Percentiles rank a stretch among this genome's conserved stretches.
Conservation (phyloP, 2,113 vertebrate species). For the Pristiophorus japonicus region DNA sequence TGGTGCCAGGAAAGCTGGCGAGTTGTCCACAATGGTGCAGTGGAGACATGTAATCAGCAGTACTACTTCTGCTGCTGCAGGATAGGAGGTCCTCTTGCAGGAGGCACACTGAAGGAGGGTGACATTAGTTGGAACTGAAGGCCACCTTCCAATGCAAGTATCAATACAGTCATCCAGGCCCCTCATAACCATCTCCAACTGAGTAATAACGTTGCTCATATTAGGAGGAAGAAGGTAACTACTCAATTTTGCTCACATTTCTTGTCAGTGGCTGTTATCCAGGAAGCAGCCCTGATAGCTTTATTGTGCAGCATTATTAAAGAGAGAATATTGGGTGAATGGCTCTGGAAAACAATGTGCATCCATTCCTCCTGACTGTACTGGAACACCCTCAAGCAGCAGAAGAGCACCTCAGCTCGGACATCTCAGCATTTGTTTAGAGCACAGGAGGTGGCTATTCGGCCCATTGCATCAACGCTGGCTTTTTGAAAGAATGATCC, state of each 20-base stretch:
- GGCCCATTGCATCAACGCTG: background rate
- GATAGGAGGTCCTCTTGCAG: background rate
- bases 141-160: background rate
- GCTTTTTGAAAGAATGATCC: background rate
- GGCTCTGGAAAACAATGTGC: background rate
- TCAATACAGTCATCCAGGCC: too few relatives aligned
- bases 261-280: background rate
- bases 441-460: background rate
- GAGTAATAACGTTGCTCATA: too few relatives aligned
- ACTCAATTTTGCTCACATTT: background rate
- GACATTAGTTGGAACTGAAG: background rate
- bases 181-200: too few relatives aligned
- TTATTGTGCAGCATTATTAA: background rate
- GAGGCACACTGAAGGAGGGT: background rate
- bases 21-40: background rate
- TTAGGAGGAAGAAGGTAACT: background rate
- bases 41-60: background rate
- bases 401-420: background rate
- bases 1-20: background rate
- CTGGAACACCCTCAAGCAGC: background rate
- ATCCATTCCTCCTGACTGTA: background rate
- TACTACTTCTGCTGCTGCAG: background rate
- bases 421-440: background rate
- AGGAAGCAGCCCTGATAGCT: background rate
- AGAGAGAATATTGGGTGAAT: background rate